These are phyloP conservation scores for Scatophagus argus DNA, from an alignment of 2,113 vertebrate genomes.

Conservation along the genomic window DNA sequence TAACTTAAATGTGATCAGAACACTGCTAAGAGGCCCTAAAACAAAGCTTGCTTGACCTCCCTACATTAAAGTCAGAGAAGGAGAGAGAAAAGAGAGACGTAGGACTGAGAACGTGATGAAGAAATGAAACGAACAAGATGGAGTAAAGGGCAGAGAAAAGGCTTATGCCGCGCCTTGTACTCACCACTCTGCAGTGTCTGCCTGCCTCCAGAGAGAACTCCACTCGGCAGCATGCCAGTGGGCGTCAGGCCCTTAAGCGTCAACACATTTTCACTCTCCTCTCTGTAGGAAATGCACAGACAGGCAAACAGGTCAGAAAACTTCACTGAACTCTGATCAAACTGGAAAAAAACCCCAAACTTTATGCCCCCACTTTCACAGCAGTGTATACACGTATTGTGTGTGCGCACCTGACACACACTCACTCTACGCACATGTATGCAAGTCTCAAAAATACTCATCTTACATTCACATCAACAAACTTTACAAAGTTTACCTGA, in stretches of 20 bases:
- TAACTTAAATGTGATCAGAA: background rate
- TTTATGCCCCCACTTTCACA: background rate
- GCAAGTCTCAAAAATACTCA: background rate
- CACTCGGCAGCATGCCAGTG: conserved; percentile 88
- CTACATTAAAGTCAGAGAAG: background rate
- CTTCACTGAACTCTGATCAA: conserved; percentile 25
- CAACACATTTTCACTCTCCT: conserved; percentile 90
- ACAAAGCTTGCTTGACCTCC: background rate
- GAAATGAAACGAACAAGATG: conserved; percentile 47
- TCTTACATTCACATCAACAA: background rate
- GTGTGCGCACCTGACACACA: background rate
- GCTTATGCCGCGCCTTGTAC: conserved; percentile 43
- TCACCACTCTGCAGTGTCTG: conserved; percentile 89
- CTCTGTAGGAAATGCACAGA: conserved; percentile 77
- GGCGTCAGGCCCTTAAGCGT: conserved; percentile 89
- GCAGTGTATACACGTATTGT: background rate
- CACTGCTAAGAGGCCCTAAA: background rate
- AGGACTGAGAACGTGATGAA: conserved; percentile 10
- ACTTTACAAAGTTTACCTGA: conserved; percentile 80
- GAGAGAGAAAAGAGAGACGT: conserved; percentile 10
- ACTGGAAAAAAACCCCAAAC: conserved; percentile 11
- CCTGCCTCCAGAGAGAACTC: conserved; percentile 87
- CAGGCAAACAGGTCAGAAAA: conserved; percentile 51
- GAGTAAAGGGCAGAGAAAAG: conserved; percentile 35
- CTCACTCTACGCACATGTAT: background rate